These are phyloP conservation scores for Poecilia picta DNA, from an alignment of 2,797 vertebrate species.

Conservation along the genomic window DNA sequence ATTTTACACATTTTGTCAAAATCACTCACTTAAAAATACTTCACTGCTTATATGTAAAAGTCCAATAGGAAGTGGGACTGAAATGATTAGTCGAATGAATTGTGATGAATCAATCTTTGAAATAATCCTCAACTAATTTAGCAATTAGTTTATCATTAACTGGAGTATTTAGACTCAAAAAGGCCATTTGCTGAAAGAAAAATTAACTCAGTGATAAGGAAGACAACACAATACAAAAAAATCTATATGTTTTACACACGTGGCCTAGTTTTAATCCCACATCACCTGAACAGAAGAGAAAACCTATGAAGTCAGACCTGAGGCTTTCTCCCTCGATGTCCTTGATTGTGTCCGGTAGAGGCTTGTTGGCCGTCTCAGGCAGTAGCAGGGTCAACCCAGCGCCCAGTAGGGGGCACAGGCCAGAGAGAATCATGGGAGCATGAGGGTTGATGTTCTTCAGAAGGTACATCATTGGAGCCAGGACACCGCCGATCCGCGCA, in stretches of 20 bases:
- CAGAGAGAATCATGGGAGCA: slow-evolving; percentile 76
- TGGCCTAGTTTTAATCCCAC: background rate
- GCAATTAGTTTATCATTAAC: too few species aligned
- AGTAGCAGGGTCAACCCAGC: slow-evolving; percentile 71
- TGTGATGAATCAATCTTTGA: too few species aligned
- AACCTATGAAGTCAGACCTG: slow-evolving; percentile 41
- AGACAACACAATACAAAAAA: too few species aligned
- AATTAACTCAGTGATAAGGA: too few species aligned
- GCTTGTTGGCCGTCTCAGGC: slow-evolving; percentile 73
- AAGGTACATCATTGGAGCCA: slow-evolving; percentile 74
- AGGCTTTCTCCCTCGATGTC: slow-evolving; percentile 58
- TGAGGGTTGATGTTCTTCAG: slow-evolving; percentile 56
- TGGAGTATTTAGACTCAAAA: too few species aligned
- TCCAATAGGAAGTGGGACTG: background rate
- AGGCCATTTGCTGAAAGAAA: too few species aligned
- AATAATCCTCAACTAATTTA: too few species aligned
- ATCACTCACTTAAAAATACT: background rate
- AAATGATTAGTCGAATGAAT: too few species aligned
- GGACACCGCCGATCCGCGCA: slow-evolving; percentile 72
- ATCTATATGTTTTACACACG: too few species aligned
- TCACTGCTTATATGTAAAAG: background rate
- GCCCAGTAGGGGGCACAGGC: slow-evolving; percentile 74
- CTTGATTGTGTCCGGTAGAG: slow-evolving; percentile 73
- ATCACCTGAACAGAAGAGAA: background rate
- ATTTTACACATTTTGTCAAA: background rate